Base-by-base conservation (phyloP, 2,888 invertebrate genomes). In the Drosophila conformis region DNA sequence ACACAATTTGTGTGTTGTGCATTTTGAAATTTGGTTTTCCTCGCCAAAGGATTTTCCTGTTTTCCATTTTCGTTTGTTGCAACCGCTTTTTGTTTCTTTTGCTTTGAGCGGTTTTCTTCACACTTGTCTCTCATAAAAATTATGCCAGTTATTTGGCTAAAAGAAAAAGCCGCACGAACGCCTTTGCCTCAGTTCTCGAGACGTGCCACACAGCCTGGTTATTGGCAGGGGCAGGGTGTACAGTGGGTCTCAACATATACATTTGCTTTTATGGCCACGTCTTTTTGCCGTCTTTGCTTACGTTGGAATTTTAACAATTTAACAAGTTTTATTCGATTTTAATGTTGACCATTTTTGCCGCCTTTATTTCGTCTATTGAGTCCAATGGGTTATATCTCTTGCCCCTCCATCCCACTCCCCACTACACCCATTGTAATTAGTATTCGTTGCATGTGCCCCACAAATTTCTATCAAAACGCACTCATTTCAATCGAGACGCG, bases 311-410 rank as follows among this genome's bases (percentile, higher is more conserved):
- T 83, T 76, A 73, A 87, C 70, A 75, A 81, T 71, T 67, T 62
- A 66, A 51, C 69, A 73, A 69, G 71, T 89, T 88, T 85, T 78
- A 85, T 85, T 88, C 38, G 88, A 85, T 80, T 88, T 89, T 89
- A 85, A 89, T 85, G 75, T 72, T 74, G 75, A 87, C 27, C 78
- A 87, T 83, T 89, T 89, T 77, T 73, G 90, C 86, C 90, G 86
- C 89, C 90, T 82, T 71, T 62, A 60, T 51, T 66, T 57, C 46
- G 49, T 51, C 48, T 69, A 68, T 66, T 33, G 40, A 36, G 68
- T 67, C 40, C 33, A 46, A 56, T 51, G 68, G 69, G 49, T 40
- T 27, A 33, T 66, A 7, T 48, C 54, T 49, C 49, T 36, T 27
- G 13, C 21, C 13, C 21, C 13, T 31, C 31, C 6, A 0, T 10